Evolutionary conservation across 2,888 invertebrate genomes (phyloP).

Genomic region (Apoda limacodes): DNA sequence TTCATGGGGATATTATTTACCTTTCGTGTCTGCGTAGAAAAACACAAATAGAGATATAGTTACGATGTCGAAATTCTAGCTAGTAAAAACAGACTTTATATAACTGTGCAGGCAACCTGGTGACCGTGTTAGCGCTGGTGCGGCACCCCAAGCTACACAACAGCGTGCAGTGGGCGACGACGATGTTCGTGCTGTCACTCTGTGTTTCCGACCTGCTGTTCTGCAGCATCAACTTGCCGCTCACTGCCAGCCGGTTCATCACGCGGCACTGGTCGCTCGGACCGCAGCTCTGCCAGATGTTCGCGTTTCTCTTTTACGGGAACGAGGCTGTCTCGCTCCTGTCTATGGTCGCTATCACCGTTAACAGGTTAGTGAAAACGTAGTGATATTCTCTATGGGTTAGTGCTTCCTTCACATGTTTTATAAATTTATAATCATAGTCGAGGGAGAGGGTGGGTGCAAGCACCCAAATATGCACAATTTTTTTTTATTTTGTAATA

Average conservation of each 20-base stretch:
- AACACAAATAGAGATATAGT: no score
- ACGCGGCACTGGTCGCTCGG: constrained; percentile 86
- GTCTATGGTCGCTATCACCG: constrained; percentile 90
- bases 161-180: constrained; percentile 76
- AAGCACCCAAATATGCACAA: no score
- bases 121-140: constrained; percentile 83
- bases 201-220: constrained; percentile 89
- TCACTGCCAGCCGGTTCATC: constrained; percentile 86
- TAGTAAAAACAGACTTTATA: no score
- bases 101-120: constrained; percentile 77
- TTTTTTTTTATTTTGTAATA: no score
- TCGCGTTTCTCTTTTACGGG: constrained; percentile 90
- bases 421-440: no score
- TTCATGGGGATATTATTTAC: no score
- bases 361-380: constrained; percentile 89
- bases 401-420: no score
- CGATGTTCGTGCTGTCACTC: constrained; percentile 87
- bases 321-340: constrained; percentile 89
- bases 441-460: no score
- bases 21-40: no score
- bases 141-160: constrained; percentile 82
- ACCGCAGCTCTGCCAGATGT: constrained; percentile 81
- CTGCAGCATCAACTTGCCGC: constrained; percentile 85
- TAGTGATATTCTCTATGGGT: no score
- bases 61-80: no score